phyloP scores from a whole-genome alignment of 2,888 invertebrate species.

The Scelioninae gen. 2 region DNA sequence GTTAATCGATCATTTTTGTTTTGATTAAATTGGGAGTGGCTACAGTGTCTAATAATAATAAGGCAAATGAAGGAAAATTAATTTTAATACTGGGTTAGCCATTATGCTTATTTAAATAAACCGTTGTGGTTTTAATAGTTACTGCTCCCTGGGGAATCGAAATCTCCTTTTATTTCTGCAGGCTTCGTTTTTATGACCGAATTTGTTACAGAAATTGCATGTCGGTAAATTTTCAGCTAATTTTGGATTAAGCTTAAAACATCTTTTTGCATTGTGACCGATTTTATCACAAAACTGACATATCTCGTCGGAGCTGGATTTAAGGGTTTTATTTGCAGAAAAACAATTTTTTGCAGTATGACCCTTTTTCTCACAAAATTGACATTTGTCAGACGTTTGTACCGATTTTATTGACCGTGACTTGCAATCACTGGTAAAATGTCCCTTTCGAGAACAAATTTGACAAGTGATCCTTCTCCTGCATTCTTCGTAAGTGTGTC shows the following conservation, averaged over 20 bases:
- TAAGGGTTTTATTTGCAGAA: no score
- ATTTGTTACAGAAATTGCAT: neutral
- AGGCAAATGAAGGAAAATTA: neutral
- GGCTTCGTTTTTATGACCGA: neutral
- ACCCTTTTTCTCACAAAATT: conserved; percentile 8
- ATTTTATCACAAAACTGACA: conserved; percentile 34
- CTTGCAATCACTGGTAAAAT: no score
- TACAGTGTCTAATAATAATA: conserved; percentile 17
- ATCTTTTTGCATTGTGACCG: no score
- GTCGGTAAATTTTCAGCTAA: no score
- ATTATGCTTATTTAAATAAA: no score
- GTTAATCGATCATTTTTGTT: neutral
- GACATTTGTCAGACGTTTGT: conserved; percentile 18
- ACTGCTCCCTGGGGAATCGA: no score
- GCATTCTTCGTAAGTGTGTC: no score
- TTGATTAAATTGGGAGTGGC: conserved; percentile 20
- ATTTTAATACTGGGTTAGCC: no score
- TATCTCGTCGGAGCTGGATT: neutral
- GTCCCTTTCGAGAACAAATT: no score
- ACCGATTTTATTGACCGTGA: no score
- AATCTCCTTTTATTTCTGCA: neutral
- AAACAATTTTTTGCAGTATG: conserved; percentile 24
- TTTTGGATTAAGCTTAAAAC: conserved; percentile 19
- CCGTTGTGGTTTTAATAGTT: no score
- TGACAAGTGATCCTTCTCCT: no score